Percentiles rank a stretch among this genome's conserved stretches.
Conservation (phyloP, 2,888 invertebrate species). For the Ormia ochracea region DNA sequence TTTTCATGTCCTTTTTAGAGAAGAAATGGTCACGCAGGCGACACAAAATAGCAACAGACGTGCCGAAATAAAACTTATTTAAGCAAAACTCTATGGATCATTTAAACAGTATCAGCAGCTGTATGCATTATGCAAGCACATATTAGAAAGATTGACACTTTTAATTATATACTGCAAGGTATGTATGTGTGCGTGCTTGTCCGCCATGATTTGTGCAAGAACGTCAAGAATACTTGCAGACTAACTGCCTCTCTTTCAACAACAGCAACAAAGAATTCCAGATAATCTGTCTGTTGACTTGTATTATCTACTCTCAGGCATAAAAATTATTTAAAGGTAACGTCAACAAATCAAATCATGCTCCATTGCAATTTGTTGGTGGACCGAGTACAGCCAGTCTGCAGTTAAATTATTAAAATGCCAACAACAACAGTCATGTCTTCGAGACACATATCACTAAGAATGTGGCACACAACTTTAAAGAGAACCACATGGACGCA, state of each 20-base stretch:
- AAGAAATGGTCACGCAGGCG: too few relatives aligned
- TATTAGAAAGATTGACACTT: neutral
- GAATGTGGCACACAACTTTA: conserved; percentile 13
- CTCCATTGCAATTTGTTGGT: conserved; percentile 12
- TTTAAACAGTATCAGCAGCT: too few relatives aligned
- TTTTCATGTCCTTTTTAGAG: too few relatives aligned
- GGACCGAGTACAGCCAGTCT: conserved; percentile 1
- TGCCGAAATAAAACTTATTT: too few relatives aligned
- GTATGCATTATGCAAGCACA: too few relatives aligned
- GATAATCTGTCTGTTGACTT: neutral
- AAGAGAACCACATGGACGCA: neutral
- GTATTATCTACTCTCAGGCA: conserved; percentile 27
- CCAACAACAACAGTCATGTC: conserved; percentile 32
- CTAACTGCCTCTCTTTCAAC: conserved; percentile 16
- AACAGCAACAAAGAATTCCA: neutral
- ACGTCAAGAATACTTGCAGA: conserved; percentile 25
- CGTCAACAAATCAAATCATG: conserved; percentile 55
- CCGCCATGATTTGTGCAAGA: conserved; percentile 2
- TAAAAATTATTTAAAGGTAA: conserved; percentile 55
- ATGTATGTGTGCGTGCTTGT: neutral
- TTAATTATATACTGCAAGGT: neutral
- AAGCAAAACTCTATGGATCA: too few relatives aligned
- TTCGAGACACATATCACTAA: conserved; percentile 42
- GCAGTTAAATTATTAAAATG: conserved; percentile 62
- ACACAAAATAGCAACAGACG: too few relatives aligned